Conservation (phyloP, 2,113 vertebrate genomes). For the Hippocampus guttulatus region DNA sequence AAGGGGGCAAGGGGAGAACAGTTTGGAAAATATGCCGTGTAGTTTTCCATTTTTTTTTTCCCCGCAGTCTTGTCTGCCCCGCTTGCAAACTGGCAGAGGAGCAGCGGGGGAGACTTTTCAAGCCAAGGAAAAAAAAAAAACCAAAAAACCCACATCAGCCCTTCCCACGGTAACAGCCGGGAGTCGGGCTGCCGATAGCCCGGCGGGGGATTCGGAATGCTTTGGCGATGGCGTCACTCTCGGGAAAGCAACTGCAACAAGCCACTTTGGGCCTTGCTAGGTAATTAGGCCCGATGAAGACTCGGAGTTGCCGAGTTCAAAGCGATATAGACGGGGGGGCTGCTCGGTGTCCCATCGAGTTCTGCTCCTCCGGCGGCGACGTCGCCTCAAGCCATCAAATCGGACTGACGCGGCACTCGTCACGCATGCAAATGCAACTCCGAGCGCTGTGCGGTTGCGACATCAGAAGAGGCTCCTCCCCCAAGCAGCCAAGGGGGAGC, state of each 20-base stretch:
- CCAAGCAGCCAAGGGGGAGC: too few species aligned
- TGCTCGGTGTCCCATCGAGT: too few species aligned
- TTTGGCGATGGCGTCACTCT: slow-evolving; percentile 5
- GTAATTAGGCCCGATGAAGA: background rate
- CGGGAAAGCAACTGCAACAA: background rate
- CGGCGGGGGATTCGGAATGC: slow-evolving; percentile 10
- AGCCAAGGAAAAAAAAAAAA: slow-evolving; percentile 23
- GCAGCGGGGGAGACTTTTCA: slow-evolving; percentile 57
- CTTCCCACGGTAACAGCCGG: slow-evolving; percentile 58
- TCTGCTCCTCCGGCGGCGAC: too few species aligned
- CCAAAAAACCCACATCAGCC: slow-evolving; percentile 20
- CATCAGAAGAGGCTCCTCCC: too few species aligned
- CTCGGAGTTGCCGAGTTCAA: background rate
- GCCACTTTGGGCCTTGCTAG: background rate
- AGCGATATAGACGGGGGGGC: background rate
- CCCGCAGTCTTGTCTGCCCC: slow-evolving; percentile 42
- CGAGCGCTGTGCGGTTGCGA: too few species aligned
- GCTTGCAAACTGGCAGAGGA: slow-evolving; percentile 57
- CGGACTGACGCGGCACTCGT: too few species aligned
- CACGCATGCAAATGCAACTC: too few species aligned
- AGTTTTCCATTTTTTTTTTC: slow-evolving; percentile 62
- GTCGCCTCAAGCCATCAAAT: too few species aligned
- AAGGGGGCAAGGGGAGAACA: slow-evolving; percentile 40
- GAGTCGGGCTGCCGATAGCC: slow-evolving; percentile 11
- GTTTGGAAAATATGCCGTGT: slow-evolving; percentile 70